These are phyloP conservation scores for Percina caprodes DNA, from an alignment of 2,113 vertebrate species.

Conservation along the genomic window DNA sequence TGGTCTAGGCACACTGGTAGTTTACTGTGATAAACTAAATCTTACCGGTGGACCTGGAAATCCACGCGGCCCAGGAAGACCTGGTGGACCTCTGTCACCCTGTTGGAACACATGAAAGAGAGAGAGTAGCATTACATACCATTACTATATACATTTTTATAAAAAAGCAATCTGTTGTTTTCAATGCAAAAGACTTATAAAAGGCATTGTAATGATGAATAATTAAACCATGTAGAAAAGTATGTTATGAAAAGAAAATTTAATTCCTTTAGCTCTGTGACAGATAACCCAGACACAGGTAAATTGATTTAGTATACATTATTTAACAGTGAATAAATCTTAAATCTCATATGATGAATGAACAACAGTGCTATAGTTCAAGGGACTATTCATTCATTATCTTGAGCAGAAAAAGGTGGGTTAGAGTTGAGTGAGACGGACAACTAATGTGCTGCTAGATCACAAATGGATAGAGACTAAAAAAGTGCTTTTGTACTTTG, in stretches of 20 bases:
- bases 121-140: background rate
- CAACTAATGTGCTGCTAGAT: background rate
- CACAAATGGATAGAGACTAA: too few species aligned
- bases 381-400: background rate
- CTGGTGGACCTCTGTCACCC: conserved; percentile 90
- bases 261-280: background rate
- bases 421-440: background rate
- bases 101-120: conserved; percentile 50
- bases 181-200: background rate
- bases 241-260: background rate
- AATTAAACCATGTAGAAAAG: background rate
- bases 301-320: background rate
- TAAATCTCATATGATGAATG: background rate
- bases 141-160: too few species aligned
- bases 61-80: conserved; percentile 86
- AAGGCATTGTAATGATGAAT: background rate
- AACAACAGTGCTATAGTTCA: background rate
- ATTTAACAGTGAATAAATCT: background rate
- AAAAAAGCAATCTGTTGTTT: background rate
- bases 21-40: background rate
- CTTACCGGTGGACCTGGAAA: conserved; percentile 89
- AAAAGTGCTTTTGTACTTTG: background rate
- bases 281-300: background rate
- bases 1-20: background rate
- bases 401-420: background rate